These are phyloP conservation scores for Balaenoptera acutorostrata DNA, from an alignment of 2,113 vertebrate species.

Conservation along the genomic window DNA sequence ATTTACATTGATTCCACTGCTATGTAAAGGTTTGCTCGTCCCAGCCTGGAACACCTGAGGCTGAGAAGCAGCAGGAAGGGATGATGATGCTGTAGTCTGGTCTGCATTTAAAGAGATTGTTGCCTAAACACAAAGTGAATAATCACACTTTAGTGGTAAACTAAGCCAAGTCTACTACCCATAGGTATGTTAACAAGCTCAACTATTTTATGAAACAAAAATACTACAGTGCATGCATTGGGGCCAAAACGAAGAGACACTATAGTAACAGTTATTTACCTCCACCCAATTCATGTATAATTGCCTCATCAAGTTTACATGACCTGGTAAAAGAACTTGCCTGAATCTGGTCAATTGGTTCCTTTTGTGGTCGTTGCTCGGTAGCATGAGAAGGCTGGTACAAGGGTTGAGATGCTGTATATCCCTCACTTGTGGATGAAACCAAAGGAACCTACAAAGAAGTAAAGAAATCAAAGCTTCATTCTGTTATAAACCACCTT, in stretches of 20 bases:
- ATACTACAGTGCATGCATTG: not conserved
- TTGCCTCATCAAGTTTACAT: not conserved
- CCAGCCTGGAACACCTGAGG: slow-evolving; percentile 94
- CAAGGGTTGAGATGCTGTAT: slow-evolving; percentile 87
- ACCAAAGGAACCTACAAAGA: slow-evolving; percentile 87
- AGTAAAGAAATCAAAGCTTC: slow-evolving; percentile 55
- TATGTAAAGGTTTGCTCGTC: slow-evolving; percentile 93
- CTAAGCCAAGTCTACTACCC: not conserved
- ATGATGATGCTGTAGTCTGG: slow-evolving; percentile 88
- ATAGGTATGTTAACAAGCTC: not conserved
- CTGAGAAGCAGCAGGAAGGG: slow-evolving; percentile 92
- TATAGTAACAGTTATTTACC: not conserved
- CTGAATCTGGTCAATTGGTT: slow-evolving; percentile 93
- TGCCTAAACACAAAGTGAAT: slow-evolving; percentile 80
- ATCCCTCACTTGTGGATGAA: slow-evolving; percentile 89
- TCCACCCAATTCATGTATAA: not conserved
- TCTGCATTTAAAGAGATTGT: slow-evolving; percentile 92
- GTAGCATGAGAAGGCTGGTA: slow-evolving; percentile 91
- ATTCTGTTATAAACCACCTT: not conserved
- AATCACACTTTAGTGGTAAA: slow-evolving; percentile 41
- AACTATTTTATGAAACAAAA: slow-evolving; percentile 26
- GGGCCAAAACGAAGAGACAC: not conserved
- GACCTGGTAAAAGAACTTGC: slow-evolving; percentile 73
- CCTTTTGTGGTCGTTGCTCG: slow-evolving; percentile 89
- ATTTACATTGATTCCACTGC: slow-evolving; percentile 98